These are phyloP conservation scores for Myrmecobius fasciatus DNA, from an alignment of 2,113 vertebrate genomes.

Conservation along the genomic window DNA sequence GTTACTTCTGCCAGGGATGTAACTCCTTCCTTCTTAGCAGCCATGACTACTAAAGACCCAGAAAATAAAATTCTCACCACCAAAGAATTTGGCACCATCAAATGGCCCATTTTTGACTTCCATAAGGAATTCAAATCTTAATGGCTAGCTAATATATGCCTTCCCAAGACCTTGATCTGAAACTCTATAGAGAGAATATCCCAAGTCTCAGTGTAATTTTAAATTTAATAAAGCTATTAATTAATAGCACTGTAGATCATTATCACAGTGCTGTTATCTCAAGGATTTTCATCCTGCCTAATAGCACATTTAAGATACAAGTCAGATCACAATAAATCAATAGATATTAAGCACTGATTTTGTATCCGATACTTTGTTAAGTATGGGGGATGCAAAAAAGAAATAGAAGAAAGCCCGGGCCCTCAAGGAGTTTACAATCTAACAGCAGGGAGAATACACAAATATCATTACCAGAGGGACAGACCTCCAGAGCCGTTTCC, in stretches of 20 bases:
- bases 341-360: not conserved
- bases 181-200: too few relatives aligned
- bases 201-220: too few relatives aligned
- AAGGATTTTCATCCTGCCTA: not conserved
- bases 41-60: not conserved
- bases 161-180: too few relatives aligned
- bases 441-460: not conserved
- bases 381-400: not conserved
- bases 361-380: not conserved
- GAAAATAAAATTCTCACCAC: not conserved
- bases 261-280: not conserved
- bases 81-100: not conserved
- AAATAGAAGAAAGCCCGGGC: not conserved
- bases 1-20: not conserved
- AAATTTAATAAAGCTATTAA: not conserved
- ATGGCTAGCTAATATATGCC: too few relatives aligned
- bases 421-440: not conserved
- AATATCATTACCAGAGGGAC: not conserved
- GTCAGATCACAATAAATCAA: not conserved
- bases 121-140: not conserved
- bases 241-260: not conserved
- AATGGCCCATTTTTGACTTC: too few relatives aligned
- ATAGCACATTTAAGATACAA: not conserved
- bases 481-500: not conserved
- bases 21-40: not conserved